phyloP scores from a whole-genome alignment of 2,888 invertebrate species.

The Acleris cristana region DNA sequence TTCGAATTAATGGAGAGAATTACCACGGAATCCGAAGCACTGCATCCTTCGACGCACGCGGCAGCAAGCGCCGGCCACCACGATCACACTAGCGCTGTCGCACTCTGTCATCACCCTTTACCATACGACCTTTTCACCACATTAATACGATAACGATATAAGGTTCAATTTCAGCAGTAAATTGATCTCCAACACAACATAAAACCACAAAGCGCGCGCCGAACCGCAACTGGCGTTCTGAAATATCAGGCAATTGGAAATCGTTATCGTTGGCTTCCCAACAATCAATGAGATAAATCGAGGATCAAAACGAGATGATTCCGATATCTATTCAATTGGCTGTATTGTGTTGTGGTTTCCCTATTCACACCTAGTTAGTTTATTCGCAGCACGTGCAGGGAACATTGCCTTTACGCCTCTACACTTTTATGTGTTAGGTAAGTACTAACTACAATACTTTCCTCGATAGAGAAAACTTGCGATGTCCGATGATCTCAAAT shows the following conservation, averaged over 20 bases:
- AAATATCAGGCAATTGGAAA: conserved; percentile 56
- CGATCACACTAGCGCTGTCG: conserved; percentile 69
- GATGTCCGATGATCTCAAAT: neutral
- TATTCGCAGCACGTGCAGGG: conserved; percentile 11
- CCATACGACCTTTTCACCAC: conserved; percentile 58
- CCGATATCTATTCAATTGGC: conserved; percentile 48
- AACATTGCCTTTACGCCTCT: conserved; percentile 8
- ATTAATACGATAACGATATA: conserved; percentile 49
- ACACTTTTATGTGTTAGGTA: no score
- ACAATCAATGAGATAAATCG: conserved; percentile 65
- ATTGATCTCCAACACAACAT: conserved; percentile 36
- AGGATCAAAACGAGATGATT: conserved; percentile 58
- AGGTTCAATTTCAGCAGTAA: conserved; percentile 44
- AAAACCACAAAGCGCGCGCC: conserved; percentile 56
- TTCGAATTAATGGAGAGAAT: conserved; percentile 48
- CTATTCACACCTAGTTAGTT: neutral
- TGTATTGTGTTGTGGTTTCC: conserved; percentile 8
- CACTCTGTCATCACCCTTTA: conserved; percentile 73
- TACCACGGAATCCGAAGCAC: conserved; percentile 80
- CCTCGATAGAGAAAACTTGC: neutral
- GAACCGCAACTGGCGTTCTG: conserved; percentile 59
- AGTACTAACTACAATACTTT: no score
- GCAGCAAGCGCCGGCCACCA: conserved; percentile 69
- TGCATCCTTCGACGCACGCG: conserved; percentile 78
- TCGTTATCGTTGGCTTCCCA: conserved; percentile 60